Evolutionary conservation across 2,113 vertebrate species (phyloP), one percentile per base, ranked within the genome.

Genomic region (Dipodomys spectabilis): DNA sequence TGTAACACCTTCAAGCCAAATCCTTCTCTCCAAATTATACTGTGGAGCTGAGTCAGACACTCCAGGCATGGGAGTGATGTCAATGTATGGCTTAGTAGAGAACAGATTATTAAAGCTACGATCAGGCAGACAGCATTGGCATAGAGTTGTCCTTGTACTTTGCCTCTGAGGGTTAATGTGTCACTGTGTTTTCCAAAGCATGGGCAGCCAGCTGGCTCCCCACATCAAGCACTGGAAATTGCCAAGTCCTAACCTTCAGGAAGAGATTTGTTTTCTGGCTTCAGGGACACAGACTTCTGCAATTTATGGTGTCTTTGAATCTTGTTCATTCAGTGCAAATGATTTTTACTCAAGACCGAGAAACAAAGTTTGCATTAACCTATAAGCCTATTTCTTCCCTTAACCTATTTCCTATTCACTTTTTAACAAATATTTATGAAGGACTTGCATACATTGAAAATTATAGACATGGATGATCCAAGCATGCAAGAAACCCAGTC

Each of bases 81-180:
- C 77, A 86, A 57, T 5, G 45, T 23, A 44, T 62, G 19, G 53
- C 92, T 57, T 16, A 57, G 53, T 80, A 53, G 80, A 83, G 64
- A 95, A 13, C 4, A 44, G 84, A 65, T 68, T 85, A 1, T 82
- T 84, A 88, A 81, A 86, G 69, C 84, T 4, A 10, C 57, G 62
- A 85, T 10, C 73, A 5, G 65, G 89, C 92, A 72, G 44, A 25
- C 3, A 49, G 64, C 77, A 39, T 45, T 69, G 27, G 80, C 5
- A 19, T 71, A 90, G 73, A 75, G 35, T 69, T 57, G 93, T 79
- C 93, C 90, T 95, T 95, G 92, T 82, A 89, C 90, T 87, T 82
- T 72, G 81, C 57, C 85, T 82, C 78, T 44, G 87, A 93, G 86
- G 68, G 69, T 90, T 91, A 95, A 92, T 69, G 53, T 64, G 71